phyloP scores from a whole-genome alignment of 2,797 vertebrate genomes.

The Megalops cyprinoides region DNA sequence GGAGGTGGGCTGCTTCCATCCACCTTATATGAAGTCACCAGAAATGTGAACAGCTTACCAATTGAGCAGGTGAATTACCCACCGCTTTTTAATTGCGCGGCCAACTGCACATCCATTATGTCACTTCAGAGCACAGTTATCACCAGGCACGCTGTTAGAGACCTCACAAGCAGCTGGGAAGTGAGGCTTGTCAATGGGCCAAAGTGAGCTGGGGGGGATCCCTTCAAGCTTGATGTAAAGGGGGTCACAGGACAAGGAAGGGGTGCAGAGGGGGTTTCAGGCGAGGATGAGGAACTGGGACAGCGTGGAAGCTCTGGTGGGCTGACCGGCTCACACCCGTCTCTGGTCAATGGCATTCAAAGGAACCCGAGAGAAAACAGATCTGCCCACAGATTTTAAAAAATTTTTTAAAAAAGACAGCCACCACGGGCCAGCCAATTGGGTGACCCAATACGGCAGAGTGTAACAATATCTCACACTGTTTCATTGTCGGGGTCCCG shows the following conservation, averaged over 20 bases:
- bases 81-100: no score
- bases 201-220: background rate
- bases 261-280: no score
- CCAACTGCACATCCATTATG: no score
- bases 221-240: background rate
- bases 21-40: background rate
- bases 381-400: slow-evolving; percentile 40
- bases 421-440: slow-evolving; percentile 53
- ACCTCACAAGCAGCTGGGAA: background rate
- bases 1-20: background rate
- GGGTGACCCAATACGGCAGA: slow-evolving; percentile 62
- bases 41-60: background rate
- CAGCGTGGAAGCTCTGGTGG: background rate
- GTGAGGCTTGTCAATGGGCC: background rate
- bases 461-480: slow-evolving; percentile 58
- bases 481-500: slow-evolving; percentile 58
- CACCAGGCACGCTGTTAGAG: background rate
- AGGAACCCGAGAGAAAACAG: slow-evolving; percentile 25
- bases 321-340: background rate
- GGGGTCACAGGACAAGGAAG: background rate
- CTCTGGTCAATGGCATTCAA: background rate
- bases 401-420: slow-evolving; percentile 47
- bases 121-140: no score
- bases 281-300: no score
- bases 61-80: background rate